These are phyloP conservation scores for Pinna nobilis DNA, from an alignment of 1,140 invertebrate genomes.

Conservation along the genomic window DNA sequence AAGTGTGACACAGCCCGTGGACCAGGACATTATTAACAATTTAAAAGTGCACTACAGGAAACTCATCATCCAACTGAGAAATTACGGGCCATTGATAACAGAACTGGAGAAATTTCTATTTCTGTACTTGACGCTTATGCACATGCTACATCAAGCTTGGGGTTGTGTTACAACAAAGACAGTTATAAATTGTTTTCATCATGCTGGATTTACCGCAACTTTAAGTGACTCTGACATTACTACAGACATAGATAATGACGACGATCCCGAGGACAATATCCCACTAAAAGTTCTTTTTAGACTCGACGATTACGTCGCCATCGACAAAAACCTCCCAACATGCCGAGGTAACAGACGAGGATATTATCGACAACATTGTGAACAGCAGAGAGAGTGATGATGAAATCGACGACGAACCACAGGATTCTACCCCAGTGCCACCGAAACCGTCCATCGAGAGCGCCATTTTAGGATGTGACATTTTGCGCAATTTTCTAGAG, in stretches of 20 bases:
- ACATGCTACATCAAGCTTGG: constrained; percentile 12
- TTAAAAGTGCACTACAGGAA: neutral
- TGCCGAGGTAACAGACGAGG: too few species aligned
- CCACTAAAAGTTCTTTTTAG: neutral
- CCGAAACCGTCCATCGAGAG: too few species aligned
- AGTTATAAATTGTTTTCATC: constrained; percentile 30
- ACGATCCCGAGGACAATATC: constrained; percentile 25
- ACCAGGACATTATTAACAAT: neutral
- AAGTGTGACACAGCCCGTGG: neutral
- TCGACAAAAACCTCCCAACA: too few species aligned
- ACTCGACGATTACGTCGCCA: neutral
- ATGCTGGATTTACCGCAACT: constrained; percentile 12
- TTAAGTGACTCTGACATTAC: neutral
- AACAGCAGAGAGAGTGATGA: too few species aligned
- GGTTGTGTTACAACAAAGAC: neutral
- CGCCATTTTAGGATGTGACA: too few species aligned
- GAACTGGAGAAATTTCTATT: neutral
- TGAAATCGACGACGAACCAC: too few species aligned
- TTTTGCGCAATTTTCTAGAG: too few species aligned
- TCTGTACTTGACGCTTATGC: constrained; percentile 15
- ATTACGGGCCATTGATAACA: constrained; percentile 21
- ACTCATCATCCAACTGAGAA: neutral
- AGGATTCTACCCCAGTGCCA: too few species aligned
- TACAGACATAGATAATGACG: neutral
- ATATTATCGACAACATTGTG: too few species aligned